These are phyloP conservation scores for Diaperis boleti DNA, from an alignment of 2,888 invertebrate genomes.

Conservation along the genomic window DNA sequence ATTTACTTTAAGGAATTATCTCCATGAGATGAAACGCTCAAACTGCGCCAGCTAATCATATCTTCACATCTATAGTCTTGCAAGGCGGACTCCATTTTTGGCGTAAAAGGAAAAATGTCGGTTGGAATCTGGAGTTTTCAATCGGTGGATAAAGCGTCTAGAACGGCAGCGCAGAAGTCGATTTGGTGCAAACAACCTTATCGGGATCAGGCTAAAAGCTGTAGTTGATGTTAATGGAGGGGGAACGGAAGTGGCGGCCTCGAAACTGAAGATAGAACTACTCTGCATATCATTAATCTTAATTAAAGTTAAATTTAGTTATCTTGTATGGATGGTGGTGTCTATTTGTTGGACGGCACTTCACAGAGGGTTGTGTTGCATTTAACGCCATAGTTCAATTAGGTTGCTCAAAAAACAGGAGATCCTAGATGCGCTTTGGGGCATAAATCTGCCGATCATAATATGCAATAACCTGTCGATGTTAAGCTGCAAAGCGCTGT, in stretches of 20 bases:
- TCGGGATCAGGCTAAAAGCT: conserved; percentile 53
- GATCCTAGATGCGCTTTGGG: neutral
- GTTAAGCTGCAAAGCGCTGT: conserved; percentile 20
- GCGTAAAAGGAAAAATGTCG: neutral
- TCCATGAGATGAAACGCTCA: too few relatives aligned
- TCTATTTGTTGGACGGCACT: conserved; percentile 60
- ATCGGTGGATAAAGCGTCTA: conserved; percentile 20
- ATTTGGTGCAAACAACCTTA: conserved; percentile 50
- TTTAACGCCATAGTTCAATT: conserved; percentile 21
- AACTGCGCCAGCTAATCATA: too few relatives aligned
- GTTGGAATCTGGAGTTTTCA: conserved; percentile 14
- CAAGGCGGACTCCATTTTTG: neutral
- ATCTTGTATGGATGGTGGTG: conserved; percentile 63
- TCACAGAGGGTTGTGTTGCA: conserved; percentile 57
- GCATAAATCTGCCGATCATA: neutral
- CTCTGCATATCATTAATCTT: conserved; percentile 67
- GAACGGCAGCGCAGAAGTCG: conserved; percentile 29
- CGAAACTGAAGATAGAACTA: conserved; percentile 64
- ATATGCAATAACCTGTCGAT: neutral
- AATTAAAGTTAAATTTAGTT: conserved; percentile 67
- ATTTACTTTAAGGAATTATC: too few relatives aligned
- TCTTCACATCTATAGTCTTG: too few relatives aligned
- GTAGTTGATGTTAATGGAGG: conserved; percentile 58
- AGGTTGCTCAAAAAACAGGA: conserved; percentile 12
- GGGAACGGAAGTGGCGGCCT: conserved; percentile 59